Percentiles rank a stretch among this genome's conserved stretches.
Evolutionary conservation across 2,113 vertebrate species (phyloP).

Genomic region (Willisornis vidua): DNA sequence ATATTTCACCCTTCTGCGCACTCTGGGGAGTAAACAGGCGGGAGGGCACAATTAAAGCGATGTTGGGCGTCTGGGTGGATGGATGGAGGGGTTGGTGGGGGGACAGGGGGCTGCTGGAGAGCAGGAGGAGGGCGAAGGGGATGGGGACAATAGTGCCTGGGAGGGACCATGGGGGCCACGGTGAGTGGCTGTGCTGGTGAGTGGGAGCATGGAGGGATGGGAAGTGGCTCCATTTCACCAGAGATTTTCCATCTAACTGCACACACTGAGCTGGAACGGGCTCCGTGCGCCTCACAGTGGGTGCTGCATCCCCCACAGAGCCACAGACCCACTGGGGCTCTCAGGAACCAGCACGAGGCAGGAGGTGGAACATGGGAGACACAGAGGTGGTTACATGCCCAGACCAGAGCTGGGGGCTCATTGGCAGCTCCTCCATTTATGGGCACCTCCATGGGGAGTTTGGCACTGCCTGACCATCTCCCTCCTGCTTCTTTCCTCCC

Average conservation of each 20-base stretch:
- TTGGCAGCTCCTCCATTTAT: neutral
- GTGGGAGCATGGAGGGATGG: neutral
- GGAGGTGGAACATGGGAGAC: neutral
- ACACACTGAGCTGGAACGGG: rapidly evolving
- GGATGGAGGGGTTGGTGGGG: neutral
- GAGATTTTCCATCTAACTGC: neutral
- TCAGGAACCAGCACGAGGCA: rapidly evolving
- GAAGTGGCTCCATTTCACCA: neutral
- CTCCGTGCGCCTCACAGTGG: neutral
- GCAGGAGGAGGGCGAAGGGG: neutral
- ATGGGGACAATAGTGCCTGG: rapidly evolving
- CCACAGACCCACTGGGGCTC: neutral
- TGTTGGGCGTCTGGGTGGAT: neutral
- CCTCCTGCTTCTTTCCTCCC: neutral
- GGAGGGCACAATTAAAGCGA: neutral
- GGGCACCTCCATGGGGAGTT: neutral
- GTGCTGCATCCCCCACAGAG: neutral
- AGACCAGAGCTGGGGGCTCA: rapidly evolving
- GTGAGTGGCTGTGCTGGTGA: neutral
- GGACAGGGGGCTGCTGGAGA: neutral
- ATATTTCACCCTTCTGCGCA: constrained; percentile 50
- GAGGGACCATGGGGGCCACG: neutral
- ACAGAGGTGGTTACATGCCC: neutral
- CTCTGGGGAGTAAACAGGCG: neutral
- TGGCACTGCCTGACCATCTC: neutral